Evolutionary conservation across 2,113 vertebrate genomes (phyloP).

Genomic region (Mastomys natalensis): DNA sequence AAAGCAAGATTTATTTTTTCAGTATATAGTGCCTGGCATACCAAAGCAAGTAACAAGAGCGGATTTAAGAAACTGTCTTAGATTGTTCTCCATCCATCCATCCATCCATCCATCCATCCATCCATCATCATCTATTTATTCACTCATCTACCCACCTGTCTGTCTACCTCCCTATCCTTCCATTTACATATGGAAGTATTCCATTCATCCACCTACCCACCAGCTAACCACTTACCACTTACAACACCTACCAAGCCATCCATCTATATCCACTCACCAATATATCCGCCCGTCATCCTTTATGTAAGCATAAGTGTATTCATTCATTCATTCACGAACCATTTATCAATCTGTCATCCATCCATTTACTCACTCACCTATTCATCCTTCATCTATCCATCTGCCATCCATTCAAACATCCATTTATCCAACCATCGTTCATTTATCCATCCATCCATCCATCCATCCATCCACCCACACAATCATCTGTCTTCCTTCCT

Average conservation of each 20-base stretch:
- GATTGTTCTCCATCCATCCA: neutral
- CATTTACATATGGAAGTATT: neutral
- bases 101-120: neutral
- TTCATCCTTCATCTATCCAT: neutral
- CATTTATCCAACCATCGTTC: neutral
- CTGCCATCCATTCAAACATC: neutral
- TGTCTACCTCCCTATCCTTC: neutral
- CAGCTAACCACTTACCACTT: neutral
- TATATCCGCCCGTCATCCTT: no score
- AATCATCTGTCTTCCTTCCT: neutral
- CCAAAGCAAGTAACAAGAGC: neutral
- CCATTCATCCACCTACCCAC: neutral
- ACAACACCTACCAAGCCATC: neutral
- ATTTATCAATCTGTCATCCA: neutral
- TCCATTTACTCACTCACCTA: neutral
- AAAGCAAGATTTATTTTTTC: neutral
- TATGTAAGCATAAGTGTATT: no score
- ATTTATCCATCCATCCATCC: neutral
- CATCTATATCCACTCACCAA: no score
- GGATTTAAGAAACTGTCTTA: neutral
- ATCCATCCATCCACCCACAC: neutral
- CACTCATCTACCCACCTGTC: no score
- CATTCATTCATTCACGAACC: no score
- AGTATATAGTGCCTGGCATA: neutral
- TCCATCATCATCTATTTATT: neutral